A percentile compares a stretch with the other conserved stretches of the same genome.
phyloP scores from a whole-genome alignment of 2,797 vertebrate genomes.

The Arnoldichthys spilopterus region DNA sequence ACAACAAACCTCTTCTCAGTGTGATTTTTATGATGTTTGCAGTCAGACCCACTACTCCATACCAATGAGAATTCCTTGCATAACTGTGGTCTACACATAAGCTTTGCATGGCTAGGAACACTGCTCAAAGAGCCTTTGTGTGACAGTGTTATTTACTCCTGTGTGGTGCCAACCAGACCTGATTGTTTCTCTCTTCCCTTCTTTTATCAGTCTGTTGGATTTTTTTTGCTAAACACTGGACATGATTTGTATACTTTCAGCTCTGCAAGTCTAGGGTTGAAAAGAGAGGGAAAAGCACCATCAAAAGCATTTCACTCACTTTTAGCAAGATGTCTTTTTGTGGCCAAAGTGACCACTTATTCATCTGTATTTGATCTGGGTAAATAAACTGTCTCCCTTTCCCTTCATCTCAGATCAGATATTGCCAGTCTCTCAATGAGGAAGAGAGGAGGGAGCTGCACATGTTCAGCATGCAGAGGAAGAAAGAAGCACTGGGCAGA shows the following conservation, averaged over 20 bases:
- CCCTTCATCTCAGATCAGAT: slow-evolving; percentile 82
- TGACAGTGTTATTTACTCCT: slow-evolving; percentile 54
- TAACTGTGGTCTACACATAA: slow-evolving; percentile 64
- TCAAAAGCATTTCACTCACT: slow-evolving; percentile 12
- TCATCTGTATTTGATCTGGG: slow-evolving; percentile 36
- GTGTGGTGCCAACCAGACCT: slow-evolving; percentile 65
- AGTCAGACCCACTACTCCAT: slow-evolving; percentile 57
- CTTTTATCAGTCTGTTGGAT: slow-evolving; percentile 68
- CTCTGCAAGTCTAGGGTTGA: slow-evolving; percentile 44
- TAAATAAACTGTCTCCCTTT: slow-evolving; percentile 11
- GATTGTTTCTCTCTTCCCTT: slow-evolving; percentile 64
- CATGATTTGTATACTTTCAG: slow-evolving; percentile 61
- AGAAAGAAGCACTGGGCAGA: slow-evolving; percentile 93
- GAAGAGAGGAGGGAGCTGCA: slow-evolving; percentile 94
- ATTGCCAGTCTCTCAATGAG: slow-evolving; percentile 91
- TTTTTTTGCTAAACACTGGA: slow-evolving; percentile 66
- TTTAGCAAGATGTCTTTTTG: slow-evolving; percentile 8
- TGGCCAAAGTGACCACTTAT: slow-evolving; percentile 9
- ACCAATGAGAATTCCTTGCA: slow-evolving; percentile 66
- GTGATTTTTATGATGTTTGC: slow-evolving; percentile 73
- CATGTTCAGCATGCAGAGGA: slow-evolving; percentile 93
- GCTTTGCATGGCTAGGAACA: neutral
- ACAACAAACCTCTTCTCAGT: slow-evolving; percentile 60
- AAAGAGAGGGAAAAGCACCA: neutral
- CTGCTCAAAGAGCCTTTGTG: slow-evolving; percentile 11